phyloP scores from a whole-genome alignment of 2,888 invertebrate species.

The Drosophila melanosoma region DNA sequence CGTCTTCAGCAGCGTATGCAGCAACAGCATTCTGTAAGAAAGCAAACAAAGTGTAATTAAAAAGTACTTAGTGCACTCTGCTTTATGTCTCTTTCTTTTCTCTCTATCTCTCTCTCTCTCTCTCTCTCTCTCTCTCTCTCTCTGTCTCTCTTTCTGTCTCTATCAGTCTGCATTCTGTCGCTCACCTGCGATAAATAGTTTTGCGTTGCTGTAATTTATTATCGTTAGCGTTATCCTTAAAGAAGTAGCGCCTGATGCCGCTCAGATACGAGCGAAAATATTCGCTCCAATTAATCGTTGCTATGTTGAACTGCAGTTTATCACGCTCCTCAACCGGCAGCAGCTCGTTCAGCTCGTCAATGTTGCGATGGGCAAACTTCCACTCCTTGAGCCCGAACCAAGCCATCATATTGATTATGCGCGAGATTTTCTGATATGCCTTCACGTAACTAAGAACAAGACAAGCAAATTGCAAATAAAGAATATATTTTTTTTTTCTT shows the following conservation, averaged over 20 bases:
- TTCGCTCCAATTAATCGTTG: conserved; percentile 88
- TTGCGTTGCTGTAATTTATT: conserved; percentile 81
- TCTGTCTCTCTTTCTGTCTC: conserved; percentile 1
- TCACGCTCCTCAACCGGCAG: conserved; percentile 70
- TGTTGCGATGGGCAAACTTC: conserved; percentile 84
- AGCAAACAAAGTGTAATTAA: conserved; percentile 80
- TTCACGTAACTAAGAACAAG: conserved; percentile 78
- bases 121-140: conserved; percentile 2
- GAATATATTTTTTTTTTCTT: conserved; percentile 5
- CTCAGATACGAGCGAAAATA: conserved; percentile 89
- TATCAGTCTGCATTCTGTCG: conserved; percentile 7
- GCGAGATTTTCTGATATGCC: conserved; percentile 83
- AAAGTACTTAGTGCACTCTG: conserved; percentile 72
- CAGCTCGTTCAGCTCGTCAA: conserved; percentile 82
- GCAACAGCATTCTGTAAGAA: conserved; percentile 74
- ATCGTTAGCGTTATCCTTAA: conserved; percentile 88
- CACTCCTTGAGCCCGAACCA: conserved; percentile 85
- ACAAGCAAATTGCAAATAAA: not conserved
- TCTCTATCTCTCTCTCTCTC: conserved; percentile 1
- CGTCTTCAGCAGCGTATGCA: conserved; percentile 83
- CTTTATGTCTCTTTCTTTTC: conserved; percentile 9
- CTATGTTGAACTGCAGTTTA: conserved; percentile 87
- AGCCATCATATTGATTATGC: conserved; percentile 85
- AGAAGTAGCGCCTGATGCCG: conserved; percentile 89
- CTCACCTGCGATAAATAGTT: conserved; percentile 84